A percentile compares a stretch with the other conserved stretches of the same genome.
phyloP scores from a whole-genome alignment of 2,113 vertebrate genomes.

The Rhabdomys dilectus region DNA sequence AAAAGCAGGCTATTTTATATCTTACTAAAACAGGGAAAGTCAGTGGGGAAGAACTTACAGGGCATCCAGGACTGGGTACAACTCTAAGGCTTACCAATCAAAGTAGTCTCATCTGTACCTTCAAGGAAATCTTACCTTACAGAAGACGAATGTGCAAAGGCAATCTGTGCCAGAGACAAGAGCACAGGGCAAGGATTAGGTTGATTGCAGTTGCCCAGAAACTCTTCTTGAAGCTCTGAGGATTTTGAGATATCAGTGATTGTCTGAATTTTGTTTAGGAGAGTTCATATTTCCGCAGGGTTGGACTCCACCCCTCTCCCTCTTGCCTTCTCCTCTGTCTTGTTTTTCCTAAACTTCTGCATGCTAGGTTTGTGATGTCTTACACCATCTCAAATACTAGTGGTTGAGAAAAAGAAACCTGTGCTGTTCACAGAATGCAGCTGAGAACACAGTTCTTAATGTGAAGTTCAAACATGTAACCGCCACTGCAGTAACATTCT shows the following conservation, averaged over 20 bases:
- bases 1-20: slow-evolving; percentile 35
- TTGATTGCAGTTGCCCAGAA: neutral
- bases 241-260: neutral
- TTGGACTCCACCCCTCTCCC: neutral
- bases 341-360: neutral
- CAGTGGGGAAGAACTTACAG: slow-evolving; percentile 2
- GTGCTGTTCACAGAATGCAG: neutral
- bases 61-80: neutral
- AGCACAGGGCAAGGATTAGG: neutral
- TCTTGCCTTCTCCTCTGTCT: neutral
- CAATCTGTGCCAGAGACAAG: neutral
- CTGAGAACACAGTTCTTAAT: slow-evolving; percentile 19
- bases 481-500: neutral
- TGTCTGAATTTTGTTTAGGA: neutral
- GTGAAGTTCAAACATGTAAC: slow-evolving; percentile 20
- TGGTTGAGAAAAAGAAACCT: slow-evolving; percentile 38
- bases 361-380: slow-evolving; percentile 16
- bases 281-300: neutral
- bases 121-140: neutral
- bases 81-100: neutral
- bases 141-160: neutral
- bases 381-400: neutral
- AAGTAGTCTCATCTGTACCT: neutral
- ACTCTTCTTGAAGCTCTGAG: neutral
- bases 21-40: slow-evolving; percentile 43